Conservation (phyloP, 2,797 vertebrate species). For the Smutsia temminckii region DNA sequence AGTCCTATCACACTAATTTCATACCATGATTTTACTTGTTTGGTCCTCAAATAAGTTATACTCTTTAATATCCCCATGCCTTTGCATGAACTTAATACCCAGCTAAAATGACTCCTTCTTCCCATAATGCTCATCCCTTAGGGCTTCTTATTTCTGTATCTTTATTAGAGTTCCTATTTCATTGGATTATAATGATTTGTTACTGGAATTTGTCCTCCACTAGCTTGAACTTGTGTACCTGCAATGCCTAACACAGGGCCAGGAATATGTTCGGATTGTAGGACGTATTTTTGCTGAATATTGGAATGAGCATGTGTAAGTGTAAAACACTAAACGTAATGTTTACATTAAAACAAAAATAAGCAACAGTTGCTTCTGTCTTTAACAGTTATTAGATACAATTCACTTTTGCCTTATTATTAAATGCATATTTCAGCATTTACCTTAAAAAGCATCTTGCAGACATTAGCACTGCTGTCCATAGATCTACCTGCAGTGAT, state of each 20-base stretch:
- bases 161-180: background rate
- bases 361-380: background rate
- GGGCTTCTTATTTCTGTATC: background rate
- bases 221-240: background rate
- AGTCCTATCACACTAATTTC: background rate
- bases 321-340: background rate
- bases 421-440: background rate
- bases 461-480: background rate
- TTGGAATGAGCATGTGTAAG: background rate
- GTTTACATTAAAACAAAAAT: slow-evolving; percentile 25
- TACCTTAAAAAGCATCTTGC: background rate
- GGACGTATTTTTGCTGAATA: background rate
- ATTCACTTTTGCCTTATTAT: background rate
- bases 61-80: background rate
- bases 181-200: background rate
- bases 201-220: background rate
- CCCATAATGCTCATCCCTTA: background rate
- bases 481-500: background rate
- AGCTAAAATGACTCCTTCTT: background rate
- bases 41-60: background rate
- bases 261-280: background rate
- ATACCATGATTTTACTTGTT: background rate
- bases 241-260: background rate
- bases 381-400: background rate
- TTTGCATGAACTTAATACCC: background rate